phyloP scores from a whole-genome alignment of 2,113 vertebrate species.

The Oncorhynchus mykiss region DNA sequence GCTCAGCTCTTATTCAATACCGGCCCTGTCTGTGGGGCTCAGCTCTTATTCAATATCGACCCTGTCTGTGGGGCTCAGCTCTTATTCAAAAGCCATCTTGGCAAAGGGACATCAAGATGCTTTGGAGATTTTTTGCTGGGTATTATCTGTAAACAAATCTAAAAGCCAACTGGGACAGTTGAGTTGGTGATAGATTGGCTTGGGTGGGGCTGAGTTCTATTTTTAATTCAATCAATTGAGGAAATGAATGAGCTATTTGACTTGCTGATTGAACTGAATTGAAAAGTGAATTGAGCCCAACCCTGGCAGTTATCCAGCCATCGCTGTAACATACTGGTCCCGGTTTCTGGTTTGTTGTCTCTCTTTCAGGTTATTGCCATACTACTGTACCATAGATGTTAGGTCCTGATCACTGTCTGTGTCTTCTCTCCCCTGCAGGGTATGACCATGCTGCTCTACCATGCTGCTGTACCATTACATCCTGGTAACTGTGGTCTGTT shows the following conservation, averaged over 20 bases:
- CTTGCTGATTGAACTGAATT: neutral
- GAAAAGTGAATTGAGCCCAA: neutral
- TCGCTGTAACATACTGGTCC: too few relatives aligned
- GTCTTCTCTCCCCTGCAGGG: too few relatives aligned
- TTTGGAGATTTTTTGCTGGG: constrained; percentile 60
- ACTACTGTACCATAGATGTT: too few relatives aligned
- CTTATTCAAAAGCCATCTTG: constrained; percentile 56
- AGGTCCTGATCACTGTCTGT: too few relatives aligned
- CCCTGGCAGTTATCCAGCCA: too few relatives aligned
- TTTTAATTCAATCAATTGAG: neutral
- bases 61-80: too few relatives aligned
- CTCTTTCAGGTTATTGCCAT: too few relatives aligned
- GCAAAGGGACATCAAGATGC: constrained; percentile 32
- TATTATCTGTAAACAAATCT: constrained; percentile 65
- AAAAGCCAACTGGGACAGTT: too few relatives aligned
- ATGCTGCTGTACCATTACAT: neutral
- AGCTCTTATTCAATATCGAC: neutral
- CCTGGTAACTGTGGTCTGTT: constrained; percentile 11
- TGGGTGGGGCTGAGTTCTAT: neutral
- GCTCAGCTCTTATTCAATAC: constrained; percentile 40
- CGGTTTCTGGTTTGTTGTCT: too few relatives aligned
- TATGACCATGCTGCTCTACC: neutral
- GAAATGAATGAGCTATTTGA: neutral
- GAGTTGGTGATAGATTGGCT: too few relatives aligned
- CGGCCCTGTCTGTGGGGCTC: too few relatives aligned